Percentiles rank a stretch among this genome's conserved stretches.
These are phyloP conservation scores for Drosophila cardini DNA, from an alignment of 1,140 invertebrate species.

Conservation along the genomic window DNA sequence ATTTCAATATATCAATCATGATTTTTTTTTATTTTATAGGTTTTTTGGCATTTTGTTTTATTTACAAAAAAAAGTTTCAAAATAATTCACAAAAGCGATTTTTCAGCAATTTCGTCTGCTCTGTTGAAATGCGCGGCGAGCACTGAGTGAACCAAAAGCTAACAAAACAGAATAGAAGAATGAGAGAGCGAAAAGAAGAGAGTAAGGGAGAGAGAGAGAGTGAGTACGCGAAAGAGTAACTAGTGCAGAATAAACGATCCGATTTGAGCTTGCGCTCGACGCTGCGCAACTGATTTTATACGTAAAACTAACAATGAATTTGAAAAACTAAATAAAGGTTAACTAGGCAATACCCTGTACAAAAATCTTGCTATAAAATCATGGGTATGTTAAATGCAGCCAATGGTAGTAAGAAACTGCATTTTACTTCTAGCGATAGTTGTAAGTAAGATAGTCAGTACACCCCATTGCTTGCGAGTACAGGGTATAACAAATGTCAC, in stretches of 20 bases:
- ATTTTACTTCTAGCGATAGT: not conserved
- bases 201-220: conserved; percentile 6
- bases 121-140: conserved; percentile 39
- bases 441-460: too few relatives aligned
- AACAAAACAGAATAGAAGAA: conserved; percentile 3
- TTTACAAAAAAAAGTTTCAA: conserved; percentile 2
- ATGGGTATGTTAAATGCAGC: too few relatives aligned
- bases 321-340: not conserved
- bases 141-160: conserved; percentile 37
- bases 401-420: too few relatives aligned
- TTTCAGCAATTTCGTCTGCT: conserved; percentile 42
- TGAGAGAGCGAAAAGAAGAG: not conserved
- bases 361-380: too few relatives aligned
- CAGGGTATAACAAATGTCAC: conserved; percentile 6
- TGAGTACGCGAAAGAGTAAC: not conserved
- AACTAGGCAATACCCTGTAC: not conserved
- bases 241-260: conserved; percentile 12
- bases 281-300: conserved; percentile 20
- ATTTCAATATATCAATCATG: conserved; percentile 7
- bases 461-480: not conserved
- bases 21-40: too few relatives aligned
- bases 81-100: conserved; percentile 8
- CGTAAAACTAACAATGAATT: conserved; percentile 7
- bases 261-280: conserved; percentile 25
- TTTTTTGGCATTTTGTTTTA: conserved; percentile 5